Conservation (phyloP, 2,113 vertebrate genomes). For the Barbus barbus region DNA sequence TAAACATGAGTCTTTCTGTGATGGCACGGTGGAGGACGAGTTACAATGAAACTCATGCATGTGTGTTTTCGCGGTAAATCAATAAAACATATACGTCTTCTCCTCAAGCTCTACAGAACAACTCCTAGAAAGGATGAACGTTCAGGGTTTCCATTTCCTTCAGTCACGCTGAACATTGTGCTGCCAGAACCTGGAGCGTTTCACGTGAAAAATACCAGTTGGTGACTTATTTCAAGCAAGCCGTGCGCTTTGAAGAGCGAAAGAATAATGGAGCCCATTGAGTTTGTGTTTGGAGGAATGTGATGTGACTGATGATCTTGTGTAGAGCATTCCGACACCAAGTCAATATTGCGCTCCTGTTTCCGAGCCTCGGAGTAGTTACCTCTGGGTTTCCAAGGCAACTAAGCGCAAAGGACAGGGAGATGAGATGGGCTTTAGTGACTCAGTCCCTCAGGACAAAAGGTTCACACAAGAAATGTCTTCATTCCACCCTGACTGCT, state of each 20-base stretch:
- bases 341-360: constrained; percentile 54
- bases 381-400: constrained; percentile 76
- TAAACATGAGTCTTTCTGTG: background rate
- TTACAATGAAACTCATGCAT: background rate
- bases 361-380: constrained; percentile 65
- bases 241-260: background rate
- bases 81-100: background rate
- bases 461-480: constrained; percentile 39
- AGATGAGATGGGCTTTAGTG: constrained; percentile 65
- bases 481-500: constrained; percentile 47
- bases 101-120: background rate
- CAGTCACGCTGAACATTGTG: background rate
- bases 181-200: background rate
- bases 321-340: constrained; percentile 53
- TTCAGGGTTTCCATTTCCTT: constrained; percentile 30
- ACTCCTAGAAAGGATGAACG: background rate
- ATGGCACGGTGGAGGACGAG: background rate
- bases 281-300: constrained; percentile 30
- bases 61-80: background rate
- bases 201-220: constrained; percentile 5
- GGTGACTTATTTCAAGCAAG: constrained; percentile 20
- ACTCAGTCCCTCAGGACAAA: constrained; percentile 51
- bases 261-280: constrained; percentile 35
- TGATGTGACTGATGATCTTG: constrained; percentile 42
- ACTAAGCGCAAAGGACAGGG: constrained; percentile 71